Conservation (phyloP, 2,113 vertebrate species). For the Connochaetes taurinus region DNA sequence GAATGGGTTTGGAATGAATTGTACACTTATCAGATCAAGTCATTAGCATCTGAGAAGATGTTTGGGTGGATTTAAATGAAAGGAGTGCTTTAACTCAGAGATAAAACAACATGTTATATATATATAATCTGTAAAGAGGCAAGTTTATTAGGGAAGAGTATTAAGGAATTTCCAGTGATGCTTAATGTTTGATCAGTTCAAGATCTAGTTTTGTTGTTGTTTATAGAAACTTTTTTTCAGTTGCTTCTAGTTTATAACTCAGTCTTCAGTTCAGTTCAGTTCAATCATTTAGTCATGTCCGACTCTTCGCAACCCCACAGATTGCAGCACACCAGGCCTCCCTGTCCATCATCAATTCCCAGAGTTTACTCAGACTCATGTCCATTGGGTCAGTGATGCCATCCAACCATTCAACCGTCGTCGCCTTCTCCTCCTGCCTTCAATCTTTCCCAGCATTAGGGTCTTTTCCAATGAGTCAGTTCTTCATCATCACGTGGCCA, state of each 20-base stretch:
- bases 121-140: background rate
- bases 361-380: background rate
- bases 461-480: background rate
- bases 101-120: background rate
- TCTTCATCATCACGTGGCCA: fast-evolving
- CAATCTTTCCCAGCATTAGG: background rate
- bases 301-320: background rate
- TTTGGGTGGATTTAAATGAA: background rate
- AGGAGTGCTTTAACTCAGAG: background rate
- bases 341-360: background rate
- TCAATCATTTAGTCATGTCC: background rate
- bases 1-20: background rate
- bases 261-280: background rate
- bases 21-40: constrained; percentile 13
- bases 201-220: background rate
- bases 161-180: background rate
- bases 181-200: constrained; percentile 1
- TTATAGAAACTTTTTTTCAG: background rate
- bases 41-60: background rate
- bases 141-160: background rate
- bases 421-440: background rate
- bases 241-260: background rate
- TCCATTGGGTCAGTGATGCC: background rate
- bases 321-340: background rate
- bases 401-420: background rate